These are phyloP conservation scores for Guaruba guarouba DNA, from an alignment of 2,113 vertebrate genomes.

Conservation along the genomic window DNA sequence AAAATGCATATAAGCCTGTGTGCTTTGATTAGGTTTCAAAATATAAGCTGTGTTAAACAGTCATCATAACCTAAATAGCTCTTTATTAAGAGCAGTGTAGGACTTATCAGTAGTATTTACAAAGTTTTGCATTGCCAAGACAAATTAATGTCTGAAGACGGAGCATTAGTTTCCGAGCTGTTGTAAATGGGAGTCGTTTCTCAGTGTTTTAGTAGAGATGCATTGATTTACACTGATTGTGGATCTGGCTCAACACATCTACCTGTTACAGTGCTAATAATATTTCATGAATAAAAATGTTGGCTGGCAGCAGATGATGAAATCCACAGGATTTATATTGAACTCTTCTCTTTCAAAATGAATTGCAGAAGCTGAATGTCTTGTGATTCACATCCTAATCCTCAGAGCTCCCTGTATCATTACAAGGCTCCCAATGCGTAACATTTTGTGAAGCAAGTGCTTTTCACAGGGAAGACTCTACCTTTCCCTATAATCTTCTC, in stretches of 20 bases:
- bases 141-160: neutral
- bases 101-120: slow-evolving; percentile 12
- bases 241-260: slow-evolving; percentile 29
- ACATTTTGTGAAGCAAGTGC: slow-evolving; percentile 19
- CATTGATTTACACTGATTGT: slow-evolving; percentile 31
- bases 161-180: neutral
- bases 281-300: slow-evolving; percentile 65
- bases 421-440: neutral
- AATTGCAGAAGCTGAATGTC: slow-evolving; percentile 40
- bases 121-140: neutral
- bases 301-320: slow-evolving; percentile 54
- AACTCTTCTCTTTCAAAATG: slow-evolving; percentile 43
- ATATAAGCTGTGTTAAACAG: neutral
- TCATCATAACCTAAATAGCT: neutral
- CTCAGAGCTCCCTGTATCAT: slow-evolving; percentile 40
- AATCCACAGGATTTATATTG: slow-evolving; percentile 65
- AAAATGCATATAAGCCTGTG: neutral
- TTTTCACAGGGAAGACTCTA: neutral
- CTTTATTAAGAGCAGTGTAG: neutral
- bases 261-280: slow-evolving; percentile 27
- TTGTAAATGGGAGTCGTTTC: neutral
- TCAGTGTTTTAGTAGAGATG: neutral
- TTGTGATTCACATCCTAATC: slow-evolving; percentile 55
- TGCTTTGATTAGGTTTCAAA: neutral
- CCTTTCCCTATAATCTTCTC: neutral